phyloP scores from a whole-genome alignment of 2,888 invertebrate species.

The Julus scandinavius region DNA sequence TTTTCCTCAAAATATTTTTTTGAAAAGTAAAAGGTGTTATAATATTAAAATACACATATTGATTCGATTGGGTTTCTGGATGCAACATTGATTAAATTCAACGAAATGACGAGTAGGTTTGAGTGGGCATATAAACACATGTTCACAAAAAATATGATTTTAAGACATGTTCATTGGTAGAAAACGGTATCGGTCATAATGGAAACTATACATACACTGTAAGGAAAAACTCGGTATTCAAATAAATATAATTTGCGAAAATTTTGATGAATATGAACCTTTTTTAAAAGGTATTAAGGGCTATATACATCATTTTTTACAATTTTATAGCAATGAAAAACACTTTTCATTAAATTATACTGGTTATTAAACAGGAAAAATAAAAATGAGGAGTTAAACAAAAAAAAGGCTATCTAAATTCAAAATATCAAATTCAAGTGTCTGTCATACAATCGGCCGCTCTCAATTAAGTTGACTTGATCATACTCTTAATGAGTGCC shows the following conservation, averaged over 20 bases:
- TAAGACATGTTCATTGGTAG: not conserved
- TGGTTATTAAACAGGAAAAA: not conserved
- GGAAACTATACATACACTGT: not conserved
- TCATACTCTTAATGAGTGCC: not conserved
- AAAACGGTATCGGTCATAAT: not conserved
- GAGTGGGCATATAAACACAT: constrained; percentile 8
- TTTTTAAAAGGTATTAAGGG: not conserved
- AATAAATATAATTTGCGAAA: not conserved
- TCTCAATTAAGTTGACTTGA: not conserved
- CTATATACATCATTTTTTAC: constrained; percentile 27
- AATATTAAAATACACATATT: constrained; percentile 11
- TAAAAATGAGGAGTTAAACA: not conserved
- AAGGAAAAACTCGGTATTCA: not conserved
- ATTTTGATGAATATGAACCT: not conserved
- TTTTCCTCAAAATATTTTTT: constrained; percentile 19
- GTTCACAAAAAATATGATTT: not conserved
- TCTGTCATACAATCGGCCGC: not conserved
- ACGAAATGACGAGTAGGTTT: not conserved
- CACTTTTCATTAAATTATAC: not conserved
- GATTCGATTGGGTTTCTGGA: not conserved
- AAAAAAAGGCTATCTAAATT: not conserved
- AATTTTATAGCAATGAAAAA: not conserved
- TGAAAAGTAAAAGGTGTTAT: not conserved
- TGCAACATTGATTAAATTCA: not conserved
- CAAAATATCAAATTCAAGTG: not conserved